Percentiles rank a stretch among this genome's conserved stretches.
These are phyloP conservation scores for Neolamprologus sp. DNA, from an alignment of 2,113 vertebrate species.

Conservation along the genomic window DNA sequence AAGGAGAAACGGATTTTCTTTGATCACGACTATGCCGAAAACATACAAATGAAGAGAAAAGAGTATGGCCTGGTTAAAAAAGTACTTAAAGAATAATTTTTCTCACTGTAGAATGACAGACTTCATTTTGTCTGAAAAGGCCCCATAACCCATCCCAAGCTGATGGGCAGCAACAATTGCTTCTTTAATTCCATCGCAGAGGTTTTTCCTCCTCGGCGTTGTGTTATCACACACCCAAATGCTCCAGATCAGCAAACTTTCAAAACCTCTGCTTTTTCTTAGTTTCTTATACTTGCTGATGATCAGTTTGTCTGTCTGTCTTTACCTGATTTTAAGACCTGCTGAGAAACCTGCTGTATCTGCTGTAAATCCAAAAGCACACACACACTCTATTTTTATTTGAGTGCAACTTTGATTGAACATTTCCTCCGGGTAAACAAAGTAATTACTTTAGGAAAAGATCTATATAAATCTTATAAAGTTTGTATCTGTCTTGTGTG, in stretches of 20 bases:
- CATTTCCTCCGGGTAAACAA: not conserved
- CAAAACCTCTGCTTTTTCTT: not conserved
- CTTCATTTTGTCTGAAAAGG: not conserved
- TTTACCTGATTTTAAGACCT: not conserved
- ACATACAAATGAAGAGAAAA: no score
- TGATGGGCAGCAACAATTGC: not conserved
- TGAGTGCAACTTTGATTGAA: not conserved
- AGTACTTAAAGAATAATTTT: not conserved
- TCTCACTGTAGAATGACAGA: not conserved
- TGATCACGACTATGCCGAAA: no score
- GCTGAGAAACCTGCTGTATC: not conserved
- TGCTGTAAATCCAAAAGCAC: not conserved
- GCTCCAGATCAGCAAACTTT: not conserved
- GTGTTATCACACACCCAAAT: not conserved
- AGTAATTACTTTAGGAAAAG: not conserved
- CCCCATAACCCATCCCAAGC: not conserved
- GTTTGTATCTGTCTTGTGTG: not conserved
- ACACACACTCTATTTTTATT: not conserved
- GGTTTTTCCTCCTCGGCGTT: rapidly evolving
- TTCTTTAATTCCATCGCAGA: not conserved
- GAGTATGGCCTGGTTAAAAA: no score
- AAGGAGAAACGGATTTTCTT: no score
- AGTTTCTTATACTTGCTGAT: not conserved
- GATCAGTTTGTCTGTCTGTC: not conserved
- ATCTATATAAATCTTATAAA: not conserved